Evolutionary conservation across 2,797 vertebrate genomes (phyloP), one percentile per base, ranked within the genome.

Genomic region (Philypnodon macrostomus): DNA sequence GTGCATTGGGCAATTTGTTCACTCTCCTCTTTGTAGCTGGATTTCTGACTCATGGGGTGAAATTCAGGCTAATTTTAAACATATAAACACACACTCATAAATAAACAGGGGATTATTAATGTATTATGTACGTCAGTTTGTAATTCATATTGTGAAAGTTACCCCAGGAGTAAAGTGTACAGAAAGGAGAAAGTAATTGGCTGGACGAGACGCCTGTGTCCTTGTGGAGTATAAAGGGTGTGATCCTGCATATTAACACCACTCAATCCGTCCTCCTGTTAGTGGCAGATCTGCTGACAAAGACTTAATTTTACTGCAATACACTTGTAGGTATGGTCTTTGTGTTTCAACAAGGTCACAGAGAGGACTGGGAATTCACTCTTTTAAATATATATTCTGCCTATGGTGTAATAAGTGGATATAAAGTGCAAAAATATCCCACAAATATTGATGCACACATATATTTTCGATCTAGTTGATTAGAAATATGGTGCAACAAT

Each of bases 271-370:
- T 26, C 47, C 32, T 18, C 12, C 26, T 23, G 35, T 38, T 50
- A 4, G 8, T 32, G 57, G 47, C 58, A 68, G 47, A 65, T 67
- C 58, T 70, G 61, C 67, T 78, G 77, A 80, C 63, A 44, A 57
- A 69, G 49, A 12, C 31, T 51, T 1, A 11, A 5, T 60, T 47
- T 58, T 32, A 42, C 40, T 41, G 3, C 39, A 3, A 2, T 31
- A 42, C 47, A 7, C 37, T 31, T 67, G 35, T 24, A 44, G 8
- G 32, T 37, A 31, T 31, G 31, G 18, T 19, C 27, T 35, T 41
- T 37, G 3, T 1, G 5, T 19, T 24, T 32, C 18, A 15, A 19
- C 54, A 58, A 66, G 70, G 70, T 76, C 64, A 67, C 7, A 27
- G 7, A n/a, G 27, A 49, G 46, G 24, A 2, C 7, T 13, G 9